These are phyloP conservation scores for Melangyna quadrimaculata DNA, from an alignment of 2,888 invertebrate genomes.

Conservation along the genomic window DNA sequence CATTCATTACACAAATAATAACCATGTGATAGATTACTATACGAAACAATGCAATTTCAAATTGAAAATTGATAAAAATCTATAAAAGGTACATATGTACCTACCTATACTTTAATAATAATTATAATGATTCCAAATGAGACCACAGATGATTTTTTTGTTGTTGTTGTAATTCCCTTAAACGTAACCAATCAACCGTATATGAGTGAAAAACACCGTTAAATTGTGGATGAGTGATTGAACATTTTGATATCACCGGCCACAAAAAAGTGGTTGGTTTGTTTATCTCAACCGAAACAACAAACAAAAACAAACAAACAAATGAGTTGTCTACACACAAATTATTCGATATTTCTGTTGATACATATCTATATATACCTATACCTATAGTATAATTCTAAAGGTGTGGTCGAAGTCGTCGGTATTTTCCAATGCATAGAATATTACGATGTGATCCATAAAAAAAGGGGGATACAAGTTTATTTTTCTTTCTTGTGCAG, in stretches of 20 bases:
- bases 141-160: neutral
- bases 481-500: neutral
- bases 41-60: neutral
- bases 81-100: no score
- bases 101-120: no score
- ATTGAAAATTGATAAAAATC: conserved; percentile 9
- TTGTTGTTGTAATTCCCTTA: neutral
- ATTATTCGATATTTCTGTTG: conserved; percentile 25
- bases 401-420: conserved; percentile 43
- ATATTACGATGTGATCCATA: conserved; percentile 5
- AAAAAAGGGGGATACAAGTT: conserved; percentile 8
- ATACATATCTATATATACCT: neutral
- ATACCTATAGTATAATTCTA: no score
- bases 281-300: conserved; percentile 45
- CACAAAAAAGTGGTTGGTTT: conserved; percentile 11
- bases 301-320: conserved; percentile 31
- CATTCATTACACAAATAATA: neutral
- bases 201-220: conserved; percentile 6
- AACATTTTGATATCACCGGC: conserved; percentile 25
- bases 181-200: neutral
- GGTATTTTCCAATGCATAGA: neutral
- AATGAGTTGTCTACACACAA: conserved; percentile 48
- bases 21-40: neutral
- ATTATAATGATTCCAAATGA: neutral
- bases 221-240: conserved; percentile 41